Evolutionary conservation across 2,113 vertebrate genomes (phyloP).

Genomic region (Corythoichthys haematopterus): DNA sequence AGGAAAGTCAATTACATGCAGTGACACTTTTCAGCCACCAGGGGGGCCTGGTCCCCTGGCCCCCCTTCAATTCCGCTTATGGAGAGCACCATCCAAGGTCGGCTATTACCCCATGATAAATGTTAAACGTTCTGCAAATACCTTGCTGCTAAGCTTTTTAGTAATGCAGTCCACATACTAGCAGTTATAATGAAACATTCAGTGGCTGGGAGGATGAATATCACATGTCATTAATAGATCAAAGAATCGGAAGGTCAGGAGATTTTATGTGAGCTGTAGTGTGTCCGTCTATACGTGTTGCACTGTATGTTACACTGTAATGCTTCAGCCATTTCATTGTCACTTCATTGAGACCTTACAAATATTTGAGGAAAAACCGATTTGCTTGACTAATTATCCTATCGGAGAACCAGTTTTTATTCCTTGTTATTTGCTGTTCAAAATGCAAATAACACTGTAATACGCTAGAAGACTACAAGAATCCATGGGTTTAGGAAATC

Average conservation of each 20-base stretch:
- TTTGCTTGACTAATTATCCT: constrained; percentile 64
- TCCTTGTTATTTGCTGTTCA: constrained; percentile 10
- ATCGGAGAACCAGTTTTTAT: constrained; percentile 36
- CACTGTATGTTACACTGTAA: constrained; percentile 49
- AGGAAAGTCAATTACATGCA: too few species aligned
- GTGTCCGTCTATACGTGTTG: constrained; percentile 7
- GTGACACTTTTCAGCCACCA: too few species aligned
- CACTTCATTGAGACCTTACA: constrained; percentile 49
- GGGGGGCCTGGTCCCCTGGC: too few species aligned
- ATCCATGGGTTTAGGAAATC: constrained; percentile 39
- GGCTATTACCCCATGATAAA: constrained; percentile 38
- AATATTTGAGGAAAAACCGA: too few species aligned
- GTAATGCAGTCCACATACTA: constrained; percentile 43
- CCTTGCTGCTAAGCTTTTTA: constrained; percentile 30
- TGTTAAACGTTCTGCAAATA: constrained; percentile 36
- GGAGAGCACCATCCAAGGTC: constrained; percentile 40
- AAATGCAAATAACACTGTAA: constrained; percentile 53
- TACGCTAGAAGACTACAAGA: constrained; percentile 50
- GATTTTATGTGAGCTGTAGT: constrained; percentile 5
- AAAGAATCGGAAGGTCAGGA: constrained; percentile 47
- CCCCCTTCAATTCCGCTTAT: too few species aligned
- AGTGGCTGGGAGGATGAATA: constrained; percentile 49
- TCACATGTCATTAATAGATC: constrained; percentile 60
- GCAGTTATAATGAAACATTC: constrained; percentile 56
- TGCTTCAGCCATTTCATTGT: constrained; percentile 56